Evolutionary conservation across 2,888 invertebrate species (phyloP).

Genomic region (Melikaiella ostensackeni): DNA sequence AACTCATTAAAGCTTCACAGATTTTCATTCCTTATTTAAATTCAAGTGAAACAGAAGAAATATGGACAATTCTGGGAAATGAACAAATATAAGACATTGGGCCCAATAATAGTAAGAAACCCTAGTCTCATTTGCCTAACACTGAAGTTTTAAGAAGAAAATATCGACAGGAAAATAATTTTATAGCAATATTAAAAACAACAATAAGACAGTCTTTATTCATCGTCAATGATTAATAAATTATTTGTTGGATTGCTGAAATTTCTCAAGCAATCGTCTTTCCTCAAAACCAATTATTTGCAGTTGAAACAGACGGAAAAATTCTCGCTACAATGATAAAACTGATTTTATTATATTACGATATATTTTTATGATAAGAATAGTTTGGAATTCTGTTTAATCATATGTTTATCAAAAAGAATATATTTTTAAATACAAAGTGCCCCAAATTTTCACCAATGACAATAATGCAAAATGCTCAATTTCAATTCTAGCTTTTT

Average conservation of each 20-base stretch:
- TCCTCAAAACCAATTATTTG: constrained; percentile 4
- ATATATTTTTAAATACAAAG: no score
- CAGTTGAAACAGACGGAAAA: background rate
- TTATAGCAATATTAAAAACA: background rate
- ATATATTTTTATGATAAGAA: no score
- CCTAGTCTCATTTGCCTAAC: background rate
- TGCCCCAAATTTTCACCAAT: no score
- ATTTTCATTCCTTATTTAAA: background rate
- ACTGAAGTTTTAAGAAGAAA: no score
- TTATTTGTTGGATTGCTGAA: background rate
- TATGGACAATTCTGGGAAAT: background rate
- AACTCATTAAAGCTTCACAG: no score
- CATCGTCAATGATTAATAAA: background rate
- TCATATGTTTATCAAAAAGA: no score
- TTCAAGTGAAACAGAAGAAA: background rate
- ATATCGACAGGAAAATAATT: no score
- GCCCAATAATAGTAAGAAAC: background rate
- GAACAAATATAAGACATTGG: background rate
- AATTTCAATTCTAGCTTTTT: background rate
- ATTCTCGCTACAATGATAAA: background rate
- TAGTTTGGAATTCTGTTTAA: no score
- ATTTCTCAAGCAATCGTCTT: background rate
- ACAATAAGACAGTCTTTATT: background rate
- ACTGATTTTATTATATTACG: background rate
- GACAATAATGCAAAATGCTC: background rate